Evolutionary conservation across 2,888 invertebrate species (phyloP).

Genomic region (Drosophila borealis): DNA sequence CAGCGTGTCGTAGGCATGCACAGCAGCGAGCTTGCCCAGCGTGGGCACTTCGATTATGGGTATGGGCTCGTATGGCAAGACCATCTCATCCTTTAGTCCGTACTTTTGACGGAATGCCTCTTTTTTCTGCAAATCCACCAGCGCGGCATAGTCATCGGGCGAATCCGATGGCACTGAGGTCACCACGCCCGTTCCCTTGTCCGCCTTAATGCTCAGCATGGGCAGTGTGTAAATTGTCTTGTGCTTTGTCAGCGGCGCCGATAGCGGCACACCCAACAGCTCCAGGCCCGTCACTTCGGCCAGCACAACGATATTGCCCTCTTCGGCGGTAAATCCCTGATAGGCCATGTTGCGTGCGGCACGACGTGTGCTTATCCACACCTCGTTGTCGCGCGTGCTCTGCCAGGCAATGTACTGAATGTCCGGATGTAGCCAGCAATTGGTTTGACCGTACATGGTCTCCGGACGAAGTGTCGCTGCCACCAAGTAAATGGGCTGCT

Average conservation of each 20-base stretch:
- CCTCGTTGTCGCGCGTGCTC: conserved; percentile 88
- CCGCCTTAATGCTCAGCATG: conserved; percentile 98
- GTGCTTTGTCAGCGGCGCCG: conserved; percentile 94
- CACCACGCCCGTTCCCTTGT: conserved; percentile 99
- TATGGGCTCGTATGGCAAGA: conserved; percentile 88
- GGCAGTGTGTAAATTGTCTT: conserved; percentile 95
- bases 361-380: conserved; percentile 94
- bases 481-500: conserved; percentile 87
- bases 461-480: conserved; percentile 99
- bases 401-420: conserved; percentile 96
- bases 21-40: conserved; percentile 94
- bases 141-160: conserved; percentile 98
- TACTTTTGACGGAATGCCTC: conserved; percentile 96
- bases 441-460: conserved; percentile 99
- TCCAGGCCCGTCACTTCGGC: conserved; percentile 90
- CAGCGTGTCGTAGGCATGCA: conserved; percentile 92
- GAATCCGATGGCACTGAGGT: conserved; percentile 99
- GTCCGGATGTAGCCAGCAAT: conserved; percentile 99
- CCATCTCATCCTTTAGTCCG: conserved; percentile 88
- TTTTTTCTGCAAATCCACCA: conserved; percentile 97
- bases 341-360: conserved; percentile 98
- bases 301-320: conserved; percentile 91
- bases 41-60: conserved; percentile 97
- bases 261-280: conserved; percentile 93
- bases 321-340: conserved; percentile 94